Evolutionary conservation across 2,888 invertebrate genomes (phyloP), one percentile per base, ranked within the genome.

Genomic region (Melieria picta): DNA sequence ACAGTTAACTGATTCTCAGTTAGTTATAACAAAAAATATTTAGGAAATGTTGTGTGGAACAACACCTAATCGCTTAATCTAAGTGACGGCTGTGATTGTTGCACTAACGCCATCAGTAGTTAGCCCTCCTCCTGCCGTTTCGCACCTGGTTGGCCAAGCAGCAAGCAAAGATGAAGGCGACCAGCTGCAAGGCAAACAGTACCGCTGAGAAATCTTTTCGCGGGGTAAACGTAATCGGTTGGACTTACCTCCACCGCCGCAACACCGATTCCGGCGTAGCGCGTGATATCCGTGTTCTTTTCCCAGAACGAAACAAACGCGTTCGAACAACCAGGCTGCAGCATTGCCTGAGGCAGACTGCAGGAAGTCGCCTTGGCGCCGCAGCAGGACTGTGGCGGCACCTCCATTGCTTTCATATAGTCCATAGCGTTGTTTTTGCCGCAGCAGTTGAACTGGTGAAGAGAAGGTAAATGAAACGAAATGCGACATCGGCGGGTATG

Each of bases 111-210:
- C 30, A 2, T 75, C 89, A 90, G 88, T 89, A 91, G 86, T 88
- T 89, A 80, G 90, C 89, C 87, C 93, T 90, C 88, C 93, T 91
- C 80, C 90, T 90, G 82, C 92, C 92, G 87, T 95, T 95, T 86
- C 92, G 91, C 83, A 96, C 93, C 84, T 94, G 93, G 86, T 94
- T 93, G 76, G 94, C 94, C 85, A 97, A 88, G 84, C 95, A 96
- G 85, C 96, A 92, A 65, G 94, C 93, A 87, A 96, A 94, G 81
- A 95, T 89, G 73, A 95, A 93, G 68, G 93, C 93, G 77, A 93
- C 86, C 79, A 93, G 88, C 93, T 93, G 60, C 5, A 75, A 72
- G 9, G 52, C 7, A 57, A 9, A n/a, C 13, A 55, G 13, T 55
- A 16, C 9, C 42, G n/a, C 10, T 16, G 58, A 50, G 7, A 56